Percentiles rank a stretch among this genome's conserved stretches.
These are phyloP conservation scores for Volucella inflata DNA, from an alignment of 2,888 invertebrate genomes.

Conservation along the genomic window DNA sequence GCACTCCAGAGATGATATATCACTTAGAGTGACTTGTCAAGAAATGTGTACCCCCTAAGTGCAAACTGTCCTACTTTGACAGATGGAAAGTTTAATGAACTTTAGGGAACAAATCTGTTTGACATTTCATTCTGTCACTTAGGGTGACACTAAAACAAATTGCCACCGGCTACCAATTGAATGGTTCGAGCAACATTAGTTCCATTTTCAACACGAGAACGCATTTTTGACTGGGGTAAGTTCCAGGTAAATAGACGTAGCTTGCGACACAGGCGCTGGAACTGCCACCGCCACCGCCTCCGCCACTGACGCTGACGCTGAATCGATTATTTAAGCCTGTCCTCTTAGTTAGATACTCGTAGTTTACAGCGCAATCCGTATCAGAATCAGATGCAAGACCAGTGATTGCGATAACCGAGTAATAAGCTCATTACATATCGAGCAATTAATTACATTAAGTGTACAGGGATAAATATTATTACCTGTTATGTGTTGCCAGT, in stretches of 20 bases:
- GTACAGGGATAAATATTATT: conserved; percentile 62
- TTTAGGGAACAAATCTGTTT: not conserved
- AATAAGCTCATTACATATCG: conserved; percentile 67
- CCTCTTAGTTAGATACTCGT: too few species aligned
- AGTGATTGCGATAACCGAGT: conserved; percentile 62
- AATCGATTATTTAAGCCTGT: not conserved
- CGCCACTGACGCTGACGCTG: conserved; percentile 10
- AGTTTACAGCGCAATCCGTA: not conserved
- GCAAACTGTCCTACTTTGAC: too few species aligned
- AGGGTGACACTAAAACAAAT: conserved; percentile 63
- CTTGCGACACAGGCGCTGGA: too few species aligned
- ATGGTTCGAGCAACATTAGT: not conserved
- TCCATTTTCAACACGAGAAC: too few species aligned
- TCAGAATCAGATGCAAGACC: conserved; percentile 48
- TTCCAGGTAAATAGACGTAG: too few species aligned
- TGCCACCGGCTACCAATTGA: conserved; percentile 52
- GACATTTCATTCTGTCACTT: conserved; percentile 32
- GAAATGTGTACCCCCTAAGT: too few species aligned
- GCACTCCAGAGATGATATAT: not conserved
- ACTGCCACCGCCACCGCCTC: conserved; percentile 31
- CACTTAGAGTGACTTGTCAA: not conserved
- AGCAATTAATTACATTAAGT: conserved; percentile 61
- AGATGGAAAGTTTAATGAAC: conserved; percentile 10
- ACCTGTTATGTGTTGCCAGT: conserved; percentile 30
- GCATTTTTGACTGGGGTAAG: not conserved